A percentile compares a stretch with the other conserved stretches of the same genome.
Conservation (phyloP, 1,140 invertebrate species). For the Neodiprion virginianus region DNA sequence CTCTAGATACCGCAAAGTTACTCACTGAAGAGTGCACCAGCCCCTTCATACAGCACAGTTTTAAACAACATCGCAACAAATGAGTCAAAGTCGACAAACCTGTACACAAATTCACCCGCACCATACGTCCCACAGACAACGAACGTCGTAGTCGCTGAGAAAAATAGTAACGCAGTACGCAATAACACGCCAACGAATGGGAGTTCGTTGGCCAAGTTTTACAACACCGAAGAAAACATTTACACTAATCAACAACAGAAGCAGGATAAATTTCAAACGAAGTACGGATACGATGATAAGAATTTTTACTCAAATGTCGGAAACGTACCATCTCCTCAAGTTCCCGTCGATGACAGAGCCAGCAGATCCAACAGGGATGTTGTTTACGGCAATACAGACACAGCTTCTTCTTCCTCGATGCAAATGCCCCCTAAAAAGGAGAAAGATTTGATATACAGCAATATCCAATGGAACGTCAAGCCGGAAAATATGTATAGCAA, state of each 20-base stretch:
- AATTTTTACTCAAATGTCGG: slow-evolving; percentile 58
- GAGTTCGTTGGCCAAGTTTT: slow-evolving; percentile 41
- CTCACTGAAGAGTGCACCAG: slow-evolving; percentile 58
- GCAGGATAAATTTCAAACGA: slow-evolving; percentile 49
- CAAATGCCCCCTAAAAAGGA: slow-evolving; percentile 45
- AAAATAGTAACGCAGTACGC: slow-evolving; percentile 43
- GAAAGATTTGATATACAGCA: slow-evolving; percentile 60
- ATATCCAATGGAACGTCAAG: slow-evolving; percentile 59
- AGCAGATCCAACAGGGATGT: slow-evolving; percentile 43
- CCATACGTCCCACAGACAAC: slow-evolving; percentile 43
- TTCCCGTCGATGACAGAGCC: slow-evolving; percentile 43
- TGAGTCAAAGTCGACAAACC: slow-evolving; percentile 46
- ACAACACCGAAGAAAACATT: slow-evolving; percentile 52
- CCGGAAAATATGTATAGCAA: slow-evolving; percentile 59
- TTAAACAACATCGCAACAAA: slow-evolving; percentile 54
- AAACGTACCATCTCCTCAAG: slow-evolving; percentile 47
- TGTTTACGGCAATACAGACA: slow-evolving; percentile 58
- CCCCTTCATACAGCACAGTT: slow-evolving; percentile 63
- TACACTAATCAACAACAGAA: slow-evolving; percentile 45
- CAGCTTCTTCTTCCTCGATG: slow-evolving; percentile 44
- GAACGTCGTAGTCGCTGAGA: slow-evolving; percentile 34
- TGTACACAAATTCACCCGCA: slow-evolving; percentile 59
- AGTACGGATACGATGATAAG: slow-evolving; percentile 52
- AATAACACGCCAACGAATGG: slow-evolving; percentile 36
- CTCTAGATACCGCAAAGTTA: slow-evolving; percentile 64